phyloP scores from a whole-genome alignment of 2,797 vertebrate species.

The Enteromius treurensis region DNA sequence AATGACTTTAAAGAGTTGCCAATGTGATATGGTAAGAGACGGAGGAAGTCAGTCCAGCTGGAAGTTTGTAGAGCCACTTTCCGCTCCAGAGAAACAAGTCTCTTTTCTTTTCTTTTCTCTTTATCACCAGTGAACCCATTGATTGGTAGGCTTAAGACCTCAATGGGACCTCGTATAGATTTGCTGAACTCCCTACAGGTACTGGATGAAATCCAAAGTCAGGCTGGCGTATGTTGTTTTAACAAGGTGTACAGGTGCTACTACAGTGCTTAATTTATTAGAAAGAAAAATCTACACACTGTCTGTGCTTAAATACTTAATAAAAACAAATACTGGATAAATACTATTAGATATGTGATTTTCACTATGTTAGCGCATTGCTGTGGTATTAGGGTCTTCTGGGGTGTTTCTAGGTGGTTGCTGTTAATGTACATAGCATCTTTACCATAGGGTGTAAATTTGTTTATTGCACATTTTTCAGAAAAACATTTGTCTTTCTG shows the following conservation, averaged over 20 bases:
- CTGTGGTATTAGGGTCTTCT: not conserved
- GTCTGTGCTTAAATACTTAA: too few relatives aligned
- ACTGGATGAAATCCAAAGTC: not conserved
- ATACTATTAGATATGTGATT: too few relatives aligned
- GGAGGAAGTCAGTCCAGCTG: constrained; percentile 68
- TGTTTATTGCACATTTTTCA: too few relatives aligned
- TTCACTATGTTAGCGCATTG: not conserved
- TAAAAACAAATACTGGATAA: too few relatives aligned
- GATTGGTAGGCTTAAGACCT: not conserved
- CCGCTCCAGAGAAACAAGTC: constrained; percentile 21
- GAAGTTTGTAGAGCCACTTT: constrained; percentile 61
- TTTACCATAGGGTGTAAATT: too few relatives aligned
- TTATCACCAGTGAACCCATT: not conserved
- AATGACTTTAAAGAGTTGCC: constrained; percentile 70
- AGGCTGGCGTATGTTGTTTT: not conserved
- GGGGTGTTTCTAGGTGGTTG: not conserved
- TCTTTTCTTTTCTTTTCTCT: not conserved
- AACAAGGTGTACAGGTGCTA: not conserved
- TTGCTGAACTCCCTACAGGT: not conserved
- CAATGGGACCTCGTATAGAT: not conserved
- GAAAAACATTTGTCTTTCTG: too few relatives aligned
- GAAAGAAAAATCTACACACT: too few relatives aligned
- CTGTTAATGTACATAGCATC: too few relatives aligned
- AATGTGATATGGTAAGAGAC: constrained; percentile 38
- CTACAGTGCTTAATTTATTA: too few relatives aligned